Conservation (phyloP, 2,113 vertebrate genomes). For the Spermophilus dauricus region DNA sequence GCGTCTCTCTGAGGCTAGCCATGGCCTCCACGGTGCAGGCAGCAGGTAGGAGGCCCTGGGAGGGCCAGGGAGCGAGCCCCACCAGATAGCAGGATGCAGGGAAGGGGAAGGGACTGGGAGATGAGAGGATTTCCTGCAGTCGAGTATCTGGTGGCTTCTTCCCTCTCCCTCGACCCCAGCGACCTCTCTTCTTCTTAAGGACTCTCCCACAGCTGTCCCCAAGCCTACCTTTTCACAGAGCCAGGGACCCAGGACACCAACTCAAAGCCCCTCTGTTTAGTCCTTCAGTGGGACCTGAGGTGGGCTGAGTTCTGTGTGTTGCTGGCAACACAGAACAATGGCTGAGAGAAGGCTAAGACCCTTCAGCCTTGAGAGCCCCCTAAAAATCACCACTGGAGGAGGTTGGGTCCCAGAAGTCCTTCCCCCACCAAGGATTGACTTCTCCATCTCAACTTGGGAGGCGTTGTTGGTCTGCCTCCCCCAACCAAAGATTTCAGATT, state of each 20-base stretch:
- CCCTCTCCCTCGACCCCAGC: not conserved
- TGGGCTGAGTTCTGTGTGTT: rapidly evolving
- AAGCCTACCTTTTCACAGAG: not conserved
- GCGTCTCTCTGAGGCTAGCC: not conserved
- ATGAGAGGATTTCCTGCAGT: not conserved
- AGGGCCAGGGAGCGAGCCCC: not conserved
- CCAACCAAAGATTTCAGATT: not conserved
- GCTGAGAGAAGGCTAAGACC: too few species aligned
- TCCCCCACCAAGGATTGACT: not conserved
- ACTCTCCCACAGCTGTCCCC: not conserved
- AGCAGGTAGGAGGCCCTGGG: constrained; percentile 64
- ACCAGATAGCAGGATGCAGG: not conserved
- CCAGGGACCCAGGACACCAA: too few species aligned
- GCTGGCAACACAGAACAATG: not conserved
- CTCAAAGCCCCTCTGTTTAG: not conserved
- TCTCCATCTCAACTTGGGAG: not conserved
- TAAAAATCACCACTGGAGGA: not conserved
- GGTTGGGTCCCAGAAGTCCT: not conserved
- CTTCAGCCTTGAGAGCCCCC: not conserved
- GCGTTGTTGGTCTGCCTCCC: not conserved
- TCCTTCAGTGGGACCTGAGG: not conserved
- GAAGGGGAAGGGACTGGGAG: not conserved
- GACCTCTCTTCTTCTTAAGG: not conserved
- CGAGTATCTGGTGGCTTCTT: not conserved
- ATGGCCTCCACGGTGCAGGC: constrained; percentile 76